Conservation (phyloP, 2,113 vertebrate species). For the Athene noctua region DNA sequence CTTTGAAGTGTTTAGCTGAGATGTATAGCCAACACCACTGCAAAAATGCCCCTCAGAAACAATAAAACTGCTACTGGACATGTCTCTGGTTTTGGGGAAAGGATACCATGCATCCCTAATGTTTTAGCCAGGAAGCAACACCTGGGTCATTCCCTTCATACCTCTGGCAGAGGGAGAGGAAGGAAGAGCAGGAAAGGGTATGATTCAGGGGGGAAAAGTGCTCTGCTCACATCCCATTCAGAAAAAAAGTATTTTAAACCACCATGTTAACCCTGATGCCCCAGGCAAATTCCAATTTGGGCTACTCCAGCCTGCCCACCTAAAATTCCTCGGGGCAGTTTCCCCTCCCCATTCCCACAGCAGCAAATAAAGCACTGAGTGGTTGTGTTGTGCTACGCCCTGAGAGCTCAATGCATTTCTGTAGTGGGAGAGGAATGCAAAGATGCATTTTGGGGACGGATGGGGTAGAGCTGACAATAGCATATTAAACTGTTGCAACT, state of each 20-base stretch:
- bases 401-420: neutral
- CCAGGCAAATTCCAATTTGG: neutral
- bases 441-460: neutral
- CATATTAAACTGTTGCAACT: neutral
- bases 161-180: neutral
- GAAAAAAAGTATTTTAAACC: neutral
- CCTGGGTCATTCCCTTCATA: neutral
- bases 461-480: neutral
- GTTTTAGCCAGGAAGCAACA: neutral
- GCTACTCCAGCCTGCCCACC: neutral
- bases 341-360: neutral
- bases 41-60: neutral
- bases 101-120: neutral
- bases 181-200: neutral
- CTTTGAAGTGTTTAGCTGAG: neutral
- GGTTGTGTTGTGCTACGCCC: neutral
- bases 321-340: neutral
- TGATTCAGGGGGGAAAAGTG: neutral
- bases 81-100: neutral
- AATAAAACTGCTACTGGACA: neutral
- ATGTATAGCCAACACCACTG: neutral
- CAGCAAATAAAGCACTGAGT: neutral
- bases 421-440: slow-evolving; percentile 8
- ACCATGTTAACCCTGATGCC: neutral
- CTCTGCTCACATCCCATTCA: neutral